Evolutionary conservation across 2,888 invertebrate species (phyloP).

Genomic region (Apodemia mormo): DNA sequence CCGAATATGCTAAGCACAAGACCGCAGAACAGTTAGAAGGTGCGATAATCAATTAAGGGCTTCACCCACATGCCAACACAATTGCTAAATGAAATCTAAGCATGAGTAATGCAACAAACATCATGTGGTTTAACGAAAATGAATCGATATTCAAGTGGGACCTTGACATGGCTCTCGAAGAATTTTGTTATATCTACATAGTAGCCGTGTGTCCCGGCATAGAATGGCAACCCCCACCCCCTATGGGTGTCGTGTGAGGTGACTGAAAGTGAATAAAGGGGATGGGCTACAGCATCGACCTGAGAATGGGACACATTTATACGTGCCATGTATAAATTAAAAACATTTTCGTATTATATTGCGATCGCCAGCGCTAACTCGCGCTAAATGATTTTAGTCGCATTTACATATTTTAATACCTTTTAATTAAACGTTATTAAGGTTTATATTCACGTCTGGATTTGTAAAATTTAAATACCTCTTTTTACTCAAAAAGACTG

Average conservation of each 20-base stretch:
- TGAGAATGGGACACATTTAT: conserved; percentile 15
- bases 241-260: conserved; percentile 10
- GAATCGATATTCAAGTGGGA: conserved; percentile 10
- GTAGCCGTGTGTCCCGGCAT: conserved; percentile 17
- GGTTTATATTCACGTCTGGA: neutral
- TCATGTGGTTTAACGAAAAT: conserved; percentile 8
- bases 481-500: too few species aligned
- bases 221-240: conserved; percentile 13
- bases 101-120: conserved; percentile 1
- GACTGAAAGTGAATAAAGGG: conserved; percentile 16
- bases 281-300: conserved; percentile 9
- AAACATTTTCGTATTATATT: conserved; percentile 7
- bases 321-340: conserved; percentile 9
- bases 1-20: too few species aligned
- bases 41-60: too few species aligned
- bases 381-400: neutral
- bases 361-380: neutral
- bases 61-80: too few species aligned
- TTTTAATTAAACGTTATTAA: neutral
- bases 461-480: neutral
- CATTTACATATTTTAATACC: neutral
- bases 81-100: neutral
- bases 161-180: conserved; percentile 17
- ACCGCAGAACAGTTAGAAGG: too few species aligned
- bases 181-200: conserved; percentile 18